phyloP scores from a whole-genome alignment of 2,113 vertebrate genomes.

The Chloroceryle aenea region DNA sequence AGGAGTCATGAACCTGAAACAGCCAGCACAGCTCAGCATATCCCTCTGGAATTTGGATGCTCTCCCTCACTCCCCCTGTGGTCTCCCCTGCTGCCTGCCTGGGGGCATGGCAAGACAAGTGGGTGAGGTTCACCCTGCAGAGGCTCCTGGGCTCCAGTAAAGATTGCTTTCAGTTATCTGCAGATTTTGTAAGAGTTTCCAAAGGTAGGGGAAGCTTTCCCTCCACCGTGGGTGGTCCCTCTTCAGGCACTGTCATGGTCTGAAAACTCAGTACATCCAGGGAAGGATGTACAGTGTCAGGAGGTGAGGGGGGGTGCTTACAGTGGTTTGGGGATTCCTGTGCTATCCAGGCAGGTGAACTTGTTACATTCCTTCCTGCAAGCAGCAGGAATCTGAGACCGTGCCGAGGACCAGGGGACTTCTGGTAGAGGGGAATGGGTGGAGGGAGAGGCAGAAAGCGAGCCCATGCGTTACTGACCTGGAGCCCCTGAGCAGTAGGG shows the following conservation, averaged over 20 bases:
- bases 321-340: neutral
- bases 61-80: neutral
- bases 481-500: rapidly evolving
- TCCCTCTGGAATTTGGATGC: slow-evolving; percentile 4
- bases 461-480: rapidly evolving
- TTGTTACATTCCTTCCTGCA: neutral
- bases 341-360: neutral
- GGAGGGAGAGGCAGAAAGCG: neutral
- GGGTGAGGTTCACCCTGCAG: neutral
- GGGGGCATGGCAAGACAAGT: neutral
- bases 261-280: neutral
- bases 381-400: neutral
- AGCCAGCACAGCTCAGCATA: neutral
- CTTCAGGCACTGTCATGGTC: neutral
- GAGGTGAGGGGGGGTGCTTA: neutral
- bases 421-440: rapidly evolving
- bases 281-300: neutral
- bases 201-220: neutral
- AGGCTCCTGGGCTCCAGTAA: neutral
- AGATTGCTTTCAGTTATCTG: neutral
- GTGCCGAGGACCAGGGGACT: neutral
- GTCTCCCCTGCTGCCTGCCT: neutral
- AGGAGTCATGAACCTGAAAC: slow-evolving; percentile 18
- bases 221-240: slow-evolving; percentile 27
- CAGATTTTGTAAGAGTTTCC: neutral